Base-by-base conservation (phyloP, 2,797 vertebrate species). In the Enoplosus armatus region DNA sequence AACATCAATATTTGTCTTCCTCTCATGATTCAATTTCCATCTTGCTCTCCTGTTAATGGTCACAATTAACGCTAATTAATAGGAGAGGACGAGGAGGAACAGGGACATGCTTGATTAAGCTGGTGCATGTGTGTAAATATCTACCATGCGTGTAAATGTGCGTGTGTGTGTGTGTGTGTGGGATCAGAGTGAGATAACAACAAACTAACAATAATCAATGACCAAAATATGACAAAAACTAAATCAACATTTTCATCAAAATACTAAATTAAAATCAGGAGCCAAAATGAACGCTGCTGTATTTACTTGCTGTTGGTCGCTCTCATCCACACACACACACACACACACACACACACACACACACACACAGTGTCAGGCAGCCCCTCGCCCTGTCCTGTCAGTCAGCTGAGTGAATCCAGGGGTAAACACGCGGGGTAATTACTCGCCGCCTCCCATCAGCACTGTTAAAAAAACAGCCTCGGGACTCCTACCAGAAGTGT, bases 1-100 rank as follows among this genome's bases (percentile, higher is more conserved):
- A 94, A 92, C 92, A 94, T 93, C 90, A 93, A 90, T 95, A 94
- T 96, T 94, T 95, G 93, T 90, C 91, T 92, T 87, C 77, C 87
- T 94, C 93, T 93, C 70, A 67, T 92, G 92, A 93, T 95, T 96
- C 94, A 92, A 92, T 31, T 85, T 95, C 91, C 91, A 95, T 94
- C 94, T 95, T 95, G 94, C 96, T 95, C 95, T 92, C 93, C 94
- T 95, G 94, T 93, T 97, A 97, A 97, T 96, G 94, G 95, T 89
- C 90, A 95, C 94, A 96, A 97, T 97, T 96, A 96, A 91, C 88
- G 91, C 94, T 96, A 96, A 96, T 97, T 97, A 97, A 95, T 94
- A 93, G 93, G 87, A 75, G 79, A 75, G 74, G 67, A 71, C 10
- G 7, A 82, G 71, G 71, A 68, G 71, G 81, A 73, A 48, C 43